A percentile compares a stretch with the other conserved stretches of the same genome.
Conservation (phyloP, 2,797 vertebrate species). For the Sphenopsis melanotis region DNA sequence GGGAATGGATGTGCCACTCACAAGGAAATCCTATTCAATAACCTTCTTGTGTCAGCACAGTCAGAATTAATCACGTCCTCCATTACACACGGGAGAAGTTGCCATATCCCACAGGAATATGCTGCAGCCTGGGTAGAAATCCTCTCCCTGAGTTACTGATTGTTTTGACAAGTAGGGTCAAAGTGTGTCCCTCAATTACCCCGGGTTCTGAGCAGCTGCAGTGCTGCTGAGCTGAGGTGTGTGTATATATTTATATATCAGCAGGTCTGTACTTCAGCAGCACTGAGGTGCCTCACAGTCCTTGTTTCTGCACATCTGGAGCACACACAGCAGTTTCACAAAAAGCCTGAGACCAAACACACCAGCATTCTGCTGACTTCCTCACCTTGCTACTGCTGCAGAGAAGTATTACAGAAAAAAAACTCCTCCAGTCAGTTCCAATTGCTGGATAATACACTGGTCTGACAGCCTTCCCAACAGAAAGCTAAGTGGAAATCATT, state of each 20-base stretch:
- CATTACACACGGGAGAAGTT: conserved; percentile 2
- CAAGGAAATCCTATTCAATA: conserved; percentile 31
- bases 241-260: neutral
- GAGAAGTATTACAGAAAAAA: neutral
- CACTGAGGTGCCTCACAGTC: neutral
- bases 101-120: conserved; percentile 25
- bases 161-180: conserved; percentile 28
- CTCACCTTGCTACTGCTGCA: neutral
- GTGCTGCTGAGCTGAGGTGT: neutral
- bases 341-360: neutral
- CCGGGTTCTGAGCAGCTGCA: neutral
- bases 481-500: neutral
- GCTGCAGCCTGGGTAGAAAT: neutral
- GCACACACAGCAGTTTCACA: neutral
- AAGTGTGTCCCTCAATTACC: neutral
- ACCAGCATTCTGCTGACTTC: neutral
- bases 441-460: neutral
- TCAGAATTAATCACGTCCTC: conserved; percentile 49
- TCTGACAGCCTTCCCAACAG: neutral
- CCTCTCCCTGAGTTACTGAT: neutral
- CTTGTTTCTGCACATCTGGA: neutral
- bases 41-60: conserved; percentile 28
- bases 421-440: neutral
- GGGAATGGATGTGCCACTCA: neutral
- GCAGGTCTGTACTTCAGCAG: neutral